Percentiles rank a stretch among this genome's conserved stretches.
Conservation (phyloP, 2,113 vertebrate genomes). For the Opisthocomus hoazin region DNA sequence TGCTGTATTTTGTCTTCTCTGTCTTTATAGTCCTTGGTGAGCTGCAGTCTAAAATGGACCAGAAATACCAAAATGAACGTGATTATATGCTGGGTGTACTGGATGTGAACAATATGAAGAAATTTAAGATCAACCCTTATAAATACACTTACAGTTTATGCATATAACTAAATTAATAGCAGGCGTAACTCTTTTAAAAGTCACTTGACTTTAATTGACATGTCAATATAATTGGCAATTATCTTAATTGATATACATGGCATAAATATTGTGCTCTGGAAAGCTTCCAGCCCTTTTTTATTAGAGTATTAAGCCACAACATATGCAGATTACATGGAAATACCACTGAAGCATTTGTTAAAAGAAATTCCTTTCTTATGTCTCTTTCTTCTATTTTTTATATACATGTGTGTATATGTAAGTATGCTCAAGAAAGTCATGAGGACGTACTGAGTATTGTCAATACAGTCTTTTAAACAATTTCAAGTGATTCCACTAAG, state of each 20-base stretch:
- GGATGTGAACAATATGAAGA: background rate
- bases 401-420: constrained; percentile 1
- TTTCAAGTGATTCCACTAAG: constrained; percentile 55
- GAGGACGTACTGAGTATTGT: constrained; percentile 10
- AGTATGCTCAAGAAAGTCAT: background rate
- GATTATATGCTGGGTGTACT: background rate
- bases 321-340: constrained; percentile 55
- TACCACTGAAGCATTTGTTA: constrained; percentile 35
- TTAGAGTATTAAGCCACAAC: constrained; percentile 48
- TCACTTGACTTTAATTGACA: constrained; percentile 62
- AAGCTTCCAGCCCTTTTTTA: constrained; percentile 53
- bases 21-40: background rate
- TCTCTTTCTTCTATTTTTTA: background rate
- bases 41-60: background rate
- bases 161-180: constrained; percentile 39
- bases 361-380: constrained; percentile 33
- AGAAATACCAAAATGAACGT: background rate
- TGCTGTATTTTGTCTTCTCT: background rate
- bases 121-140: background rate
- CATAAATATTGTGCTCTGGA: constrained; percentile 51
- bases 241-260: constrained; percentile 56
- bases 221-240: constrained; percentile 65
- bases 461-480: constrained; percentile 33
- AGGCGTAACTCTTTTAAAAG: constrained; percentile 53
- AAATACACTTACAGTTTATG: background rate